Percentiles rank a stretch among this genome's conserved stretches.
Conservation (phyloP, 2,888 invertebrate species). For the Heliconius charithonia region DNA sequence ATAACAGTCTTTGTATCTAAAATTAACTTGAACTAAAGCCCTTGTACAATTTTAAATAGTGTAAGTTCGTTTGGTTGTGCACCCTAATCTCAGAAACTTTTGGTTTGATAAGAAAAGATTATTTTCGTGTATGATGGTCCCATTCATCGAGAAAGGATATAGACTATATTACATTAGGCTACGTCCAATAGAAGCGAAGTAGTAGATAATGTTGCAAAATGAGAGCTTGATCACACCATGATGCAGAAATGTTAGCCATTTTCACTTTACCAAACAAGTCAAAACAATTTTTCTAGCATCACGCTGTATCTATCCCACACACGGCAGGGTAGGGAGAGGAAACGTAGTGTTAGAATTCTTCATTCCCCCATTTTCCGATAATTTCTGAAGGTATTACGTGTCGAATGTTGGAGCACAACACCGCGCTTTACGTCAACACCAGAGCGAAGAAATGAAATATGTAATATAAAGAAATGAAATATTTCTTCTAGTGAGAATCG, state of each 20-base stretch:
- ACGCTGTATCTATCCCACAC: neutral
- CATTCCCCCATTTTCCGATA: neutral
- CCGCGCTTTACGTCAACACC: neutral
- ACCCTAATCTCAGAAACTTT: neutral
- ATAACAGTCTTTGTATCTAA: slow-evolving; percentile 12
- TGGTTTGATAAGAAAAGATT: too few relatives aligned
- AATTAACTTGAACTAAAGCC: slow-evolving; percentile 1
- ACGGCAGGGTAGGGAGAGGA: neutral
- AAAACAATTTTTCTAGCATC: neutral
- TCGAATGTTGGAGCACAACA: neutral
- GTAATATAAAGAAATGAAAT: neutral
- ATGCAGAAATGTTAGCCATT: too few relatives aligned
- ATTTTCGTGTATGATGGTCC: too few relatives aligned
- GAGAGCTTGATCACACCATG: too few relatives aligned
- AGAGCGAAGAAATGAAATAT: neutral
- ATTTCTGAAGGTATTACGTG: neutral
- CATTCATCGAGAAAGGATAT: too few relatives aligned
- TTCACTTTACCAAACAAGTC: neutral
- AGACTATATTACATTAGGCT: too few relatives aligned
- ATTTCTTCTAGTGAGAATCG: neutral
- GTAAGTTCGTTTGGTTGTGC: neutral
- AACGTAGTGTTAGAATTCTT: neutral
- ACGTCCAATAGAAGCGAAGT: too few relatives aligned
- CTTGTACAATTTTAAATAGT: neutral
- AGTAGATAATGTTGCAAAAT: too few relatives aligned